phyloP scores from a whole-genome alignment of 2,797 vertebrate species.

The Taeniopygia guttata region DNA sequence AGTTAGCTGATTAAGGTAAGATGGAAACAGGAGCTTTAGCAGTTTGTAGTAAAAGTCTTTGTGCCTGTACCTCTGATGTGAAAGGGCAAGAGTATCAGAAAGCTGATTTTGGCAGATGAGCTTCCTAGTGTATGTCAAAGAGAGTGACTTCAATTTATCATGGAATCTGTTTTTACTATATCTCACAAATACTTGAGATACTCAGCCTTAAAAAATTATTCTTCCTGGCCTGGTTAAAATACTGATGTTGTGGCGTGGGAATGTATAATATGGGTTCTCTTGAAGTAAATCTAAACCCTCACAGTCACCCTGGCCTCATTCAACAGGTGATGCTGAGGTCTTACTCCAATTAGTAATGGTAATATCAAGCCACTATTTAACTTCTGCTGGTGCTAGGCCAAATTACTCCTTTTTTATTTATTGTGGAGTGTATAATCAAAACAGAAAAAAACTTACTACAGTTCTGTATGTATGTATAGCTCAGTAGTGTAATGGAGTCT shows the following conservation, averaged over 20 bases:
- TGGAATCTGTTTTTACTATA: background rate
- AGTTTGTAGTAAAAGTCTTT: background rate
- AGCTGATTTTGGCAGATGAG: background rate
- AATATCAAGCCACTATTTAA: background rate
- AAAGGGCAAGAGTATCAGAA: background rate
- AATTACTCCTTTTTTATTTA: background rate
- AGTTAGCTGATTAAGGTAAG: background rate
- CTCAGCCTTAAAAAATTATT: background rate
- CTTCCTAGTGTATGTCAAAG: background rate
- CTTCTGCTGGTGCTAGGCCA: background rate
- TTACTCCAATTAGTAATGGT: background rate
- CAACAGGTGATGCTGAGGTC: background rate
- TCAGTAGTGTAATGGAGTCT: background rate
- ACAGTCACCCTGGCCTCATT: background rate
- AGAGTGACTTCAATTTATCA: background rate
- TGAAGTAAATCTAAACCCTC: background rate
- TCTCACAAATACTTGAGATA: background rate
- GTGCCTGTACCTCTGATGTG: background rate
- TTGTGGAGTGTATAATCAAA: background rate
- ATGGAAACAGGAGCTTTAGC: background rate
- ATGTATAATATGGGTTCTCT: background rate
- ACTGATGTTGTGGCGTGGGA: background rate
- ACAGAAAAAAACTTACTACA: background rate
- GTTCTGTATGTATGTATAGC: background rate
- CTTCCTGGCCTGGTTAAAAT: background rate